Conservation (phyloP, 2,888 invertebrate genomes). For the Microplitis manilae region DNA sequence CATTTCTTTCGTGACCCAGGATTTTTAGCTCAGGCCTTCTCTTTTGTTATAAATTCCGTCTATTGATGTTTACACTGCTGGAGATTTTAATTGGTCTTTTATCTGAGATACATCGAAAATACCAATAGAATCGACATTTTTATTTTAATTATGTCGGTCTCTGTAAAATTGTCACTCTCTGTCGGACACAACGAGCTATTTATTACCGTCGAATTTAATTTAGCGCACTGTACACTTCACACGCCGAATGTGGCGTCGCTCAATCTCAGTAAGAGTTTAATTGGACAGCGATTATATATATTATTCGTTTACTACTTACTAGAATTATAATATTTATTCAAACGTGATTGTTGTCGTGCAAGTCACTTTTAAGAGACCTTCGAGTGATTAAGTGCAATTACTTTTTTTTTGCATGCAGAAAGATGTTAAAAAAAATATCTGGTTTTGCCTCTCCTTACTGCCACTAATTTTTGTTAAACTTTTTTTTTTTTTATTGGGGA, state of each 20-base stretch:
- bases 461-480: too few relatives aligned
- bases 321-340: not conserved
- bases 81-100: slow-evolving; percentile 2
- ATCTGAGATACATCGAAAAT: not conserved
- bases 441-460: too few relatives aligned
- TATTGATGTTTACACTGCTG: slow-evolving; percentile 5
- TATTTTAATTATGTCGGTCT: not conserved
- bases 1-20: slow-evolving; percentile 32
- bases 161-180: not conserved
- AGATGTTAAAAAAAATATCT: not conserved
- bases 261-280: not conserved
- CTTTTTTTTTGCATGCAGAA: not conserved
- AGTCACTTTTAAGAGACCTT: not conserved
- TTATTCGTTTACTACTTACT: not conserved
- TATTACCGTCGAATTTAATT: not conserved
- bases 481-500: too few relatives aligned
- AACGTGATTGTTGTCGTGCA: not conserved
- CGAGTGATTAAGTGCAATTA: not conserved
- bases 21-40: slow-evolving; percentile 9
- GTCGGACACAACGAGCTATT: not conserved
- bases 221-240: not conserved
- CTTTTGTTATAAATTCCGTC: slow-evolving; percentile 16
- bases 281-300: not conserved
- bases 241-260: not conserved
- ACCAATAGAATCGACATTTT: too few relatives aligned